Evolutionary conservation across 2,888 invertebrate genomes (phyloP).

Genomic region (Andrena chrysosceles): DNA sequence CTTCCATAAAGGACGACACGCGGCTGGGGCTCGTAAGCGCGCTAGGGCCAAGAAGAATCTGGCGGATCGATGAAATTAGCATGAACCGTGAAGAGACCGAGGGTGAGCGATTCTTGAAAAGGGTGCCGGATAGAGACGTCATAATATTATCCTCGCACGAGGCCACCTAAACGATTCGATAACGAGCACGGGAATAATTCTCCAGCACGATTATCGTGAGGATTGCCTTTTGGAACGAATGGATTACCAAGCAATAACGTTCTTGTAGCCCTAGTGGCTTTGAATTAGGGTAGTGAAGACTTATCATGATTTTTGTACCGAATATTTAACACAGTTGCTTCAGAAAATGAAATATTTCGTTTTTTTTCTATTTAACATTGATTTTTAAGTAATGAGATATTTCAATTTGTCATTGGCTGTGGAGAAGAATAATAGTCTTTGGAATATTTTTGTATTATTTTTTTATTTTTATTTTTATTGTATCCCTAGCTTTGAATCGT

Average conservation of each 20-base stretch:
- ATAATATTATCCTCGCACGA: conserved; percentile 59
- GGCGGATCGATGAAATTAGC: conserved; percentile 65
- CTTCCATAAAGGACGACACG: conserved; percentile 61
- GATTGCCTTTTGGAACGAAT: neutral
- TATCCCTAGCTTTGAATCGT: too few relatives aligned
- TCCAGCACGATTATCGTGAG: neutral
- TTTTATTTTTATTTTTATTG: too few relatives aligned
- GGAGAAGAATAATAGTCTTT: too few relatives aligned
- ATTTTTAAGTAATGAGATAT: too few relatives aligned
- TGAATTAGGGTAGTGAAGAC: neutral
- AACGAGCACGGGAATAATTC: conserved; percentile 36
- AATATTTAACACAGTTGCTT: too few relatives aligned
- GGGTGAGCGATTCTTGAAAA: conserved; percentile 46
- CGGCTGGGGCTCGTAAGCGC: conserved; percentile 49
- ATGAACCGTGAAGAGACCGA: conserved; percentile 55
- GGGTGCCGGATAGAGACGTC: conserved; percentile 62
- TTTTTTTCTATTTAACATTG: too few relatives aligned
- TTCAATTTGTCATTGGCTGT: too few relatives aligned
- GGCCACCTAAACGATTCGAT: conserved; percentile 39
- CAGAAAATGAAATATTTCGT: too few relatives aligned
- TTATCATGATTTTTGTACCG: neutral
- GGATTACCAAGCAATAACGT: neutral
- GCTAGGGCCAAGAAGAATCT: conserved; percentile 51
- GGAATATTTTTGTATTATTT: too few relatives aligned
- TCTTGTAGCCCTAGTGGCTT: neutral